Conservation (phyloP, 2,113 vertebrate genomes). For the Sinocyclocheilus rhinocerous region DNA sequence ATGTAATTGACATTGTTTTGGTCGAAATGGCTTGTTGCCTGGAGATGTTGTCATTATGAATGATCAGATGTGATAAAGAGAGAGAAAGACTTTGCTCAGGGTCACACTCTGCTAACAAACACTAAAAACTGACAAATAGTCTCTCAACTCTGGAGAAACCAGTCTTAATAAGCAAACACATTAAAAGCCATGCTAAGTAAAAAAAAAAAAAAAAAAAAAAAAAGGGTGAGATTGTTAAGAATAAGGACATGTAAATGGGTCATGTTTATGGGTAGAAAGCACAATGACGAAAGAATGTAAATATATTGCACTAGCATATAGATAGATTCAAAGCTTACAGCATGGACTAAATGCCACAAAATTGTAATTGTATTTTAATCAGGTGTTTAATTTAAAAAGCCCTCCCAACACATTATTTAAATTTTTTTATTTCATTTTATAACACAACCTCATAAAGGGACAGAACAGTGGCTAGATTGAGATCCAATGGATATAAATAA, state of each 20-base stretch:
- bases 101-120: neutral
- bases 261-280: neutral
- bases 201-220: neutral
- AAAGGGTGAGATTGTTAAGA: neutral
- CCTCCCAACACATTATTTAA: neutral
- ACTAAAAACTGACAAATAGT: neutral
- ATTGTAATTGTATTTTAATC: neutral
- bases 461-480: too few relatives aligned
- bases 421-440: neutral
- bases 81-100: conserved; percentile 16
- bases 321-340: neutral
- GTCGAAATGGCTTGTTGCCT: neutral
- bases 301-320: neutral
- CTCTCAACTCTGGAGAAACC: neutral
- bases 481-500: too few relatives aligned
- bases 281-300: neutral
- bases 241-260: neutral
- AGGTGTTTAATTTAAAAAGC: neutral
- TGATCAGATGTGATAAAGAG: conserved; percentile 22
- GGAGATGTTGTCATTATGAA: conserved; percentile 24
- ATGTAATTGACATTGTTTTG: conserved; percentile 32
- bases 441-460: neutral
- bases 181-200: neutral
- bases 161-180: neutral
- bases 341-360: neutral